Base-by-base conservation (phyloP, 2,113 vertebrate genomes). In the Sigmodon hispidus region DNA sequence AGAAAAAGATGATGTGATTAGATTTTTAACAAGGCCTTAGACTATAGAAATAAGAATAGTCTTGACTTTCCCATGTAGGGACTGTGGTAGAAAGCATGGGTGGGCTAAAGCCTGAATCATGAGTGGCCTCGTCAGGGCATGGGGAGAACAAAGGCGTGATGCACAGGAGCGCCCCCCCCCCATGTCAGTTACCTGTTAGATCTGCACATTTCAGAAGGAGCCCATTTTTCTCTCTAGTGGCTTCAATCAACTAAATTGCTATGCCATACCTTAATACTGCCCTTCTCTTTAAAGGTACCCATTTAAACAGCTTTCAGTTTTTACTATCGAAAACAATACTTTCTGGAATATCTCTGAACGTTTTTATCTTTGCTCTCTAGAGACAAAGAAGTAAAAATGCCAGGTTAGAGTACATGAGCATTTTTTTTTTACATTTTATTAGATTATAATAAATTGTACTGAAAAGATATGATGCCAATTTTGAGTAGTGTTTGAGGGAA, bases 361-460 rank as follows among this genome's bases (percentile, higher is more conserved):
- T 89, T 77, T 76, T 77, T 76, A 77, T 75, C 83, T 94, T 93
- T 65, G 55, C 70, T 90, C 48, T 76, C 73, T 26, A 90, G 61
- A 90, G 19, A 69, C 10, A 70, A 63, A 79, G 87, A 87, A 89
- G 70, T 87, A 92, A 93, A 93, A 87, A 73, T 79, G 11, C 88
- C 85, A 87, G 73, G 31, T 93, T n/a, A 91, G 84, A 91, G 65
- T 76, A 26, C 24, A 48, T n/a, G 45, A 65, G 55, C 72, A 85
- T 87, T 96, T 75, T 67, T 63, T 63, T 67, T 83, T 93, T 55
- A 77, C 31, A 67, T 67, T 45, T 93, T 93, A 92, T 87, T 77
- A 90, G 48, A 72, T 90, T 57, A 61, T 52, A 29, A 67, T 24
- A 91, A 83, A 79, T 67, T 92, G 69, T 67, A 31, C 75, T 90